These are phyloP conservation scores for Tetraodon nigroviridis DNA, from an alignment of 2,113 vertebrate species.

Conservation along the genomic window DNA sequence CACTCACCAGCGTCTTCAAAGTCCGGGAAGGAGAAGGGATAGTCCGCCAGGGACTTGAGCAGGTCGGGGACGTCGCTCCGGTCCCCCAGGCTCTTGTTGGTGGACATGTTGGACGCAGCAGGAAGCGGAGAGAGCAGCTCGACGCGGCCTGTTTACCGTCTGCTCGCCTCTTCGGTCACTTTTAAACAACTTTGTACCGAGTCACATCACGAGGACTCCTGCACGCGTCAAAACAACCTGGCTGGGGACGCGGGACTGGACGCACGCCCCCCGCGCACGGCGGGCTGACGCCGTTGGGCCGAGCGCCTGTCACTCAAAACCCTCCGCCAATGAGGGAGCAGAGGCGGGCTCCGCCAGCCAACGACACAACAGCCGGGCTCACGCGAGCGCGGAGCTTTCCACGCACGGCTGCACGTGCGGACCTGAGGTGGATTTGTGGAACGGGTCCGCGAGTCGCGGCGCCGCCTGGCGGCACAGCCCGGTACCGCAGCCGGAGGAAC, in stretches of 20 bases:
- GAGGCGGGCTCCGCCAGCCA: background rate
- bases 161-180: constrained; percentile 16
- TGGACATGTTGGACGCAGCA: constrained; percentile 46
- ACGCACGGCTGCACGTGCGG: constrained; percentile 47
- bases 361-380: constrained; percentile 28
- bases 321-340: constrained; percentile 14
- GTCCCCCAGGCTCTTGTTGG: constrained; percentile 42
- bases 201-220: constrained; percentile 35
- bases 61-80: constrained; percentile 83
- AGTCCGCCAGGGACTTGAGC: constrained; percentile 83
- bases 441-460: background rate
- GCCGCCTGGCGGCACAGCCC: constrained; percentile 8
- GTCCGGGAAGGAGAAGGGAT: constrained; percentile 75
- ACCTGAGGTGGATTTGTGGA: background rate
- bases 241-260: background rate
- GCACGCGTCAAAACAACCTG: constrained; percentile 30
- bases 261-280: background rate
- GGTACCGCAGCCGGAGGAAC: constrained; percentile 1
- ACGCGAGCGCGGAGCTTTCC: constrained; percentile 20
- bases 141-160: background rate
- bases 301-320: constrained; percentile 4
- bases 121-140: background rate
- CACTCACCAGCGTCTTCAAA: constrained; percentile 72
- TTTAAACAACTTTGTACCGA: constrained; percentile 35
- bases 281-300: background rate